Base-by-base conservation (phyloP, 2,888 invertebrate genomes). In the Auanema freiburgensis region DNA sequence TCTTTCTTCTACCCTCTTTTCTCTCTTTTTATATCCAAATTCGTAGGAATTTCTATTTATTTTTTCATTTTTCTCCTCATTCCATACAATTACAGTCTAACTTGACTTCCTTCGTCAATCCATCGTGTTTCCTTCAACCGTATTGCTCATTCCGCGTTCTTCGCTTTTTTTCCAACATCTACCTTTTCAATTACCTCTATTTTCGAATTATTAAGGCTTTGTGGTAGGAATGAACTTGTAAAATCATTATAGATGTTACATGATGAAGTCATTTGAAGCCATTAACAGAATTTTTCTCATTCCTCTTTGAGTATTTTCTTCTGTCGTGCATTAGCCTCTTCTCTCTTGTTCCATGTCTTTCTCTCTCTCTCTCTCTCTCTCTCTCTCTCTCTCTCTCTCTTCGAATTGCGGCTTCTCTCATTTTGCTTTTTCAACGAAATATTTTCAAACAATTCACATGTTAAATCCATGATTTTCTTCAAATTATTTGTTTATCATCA, bases 321-420 rank as follows among this genome's bases (percentile, higher is more conserved):
- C 33, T 33, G 33, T 33, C 33, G 33, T 33, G 33, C 33, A 50
- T 50, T 50, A 50, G 51, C 24, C 51, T 16, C 51, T 25, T 46
- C 21, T 21, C 46, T 46, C 16, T 14, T 43, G 49, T 10, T n/a
- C n/a, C n/a, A n/a, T n/a, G n/a, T n/a, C n/a, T n/a, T n/a, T 50
- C 16, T 50, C 51, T 50, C 51, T 16, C 51, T 12, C 51, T 50
- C 51, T 50, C 18, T 46, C 46, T 21, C 23, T 16, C 24, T 50
- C 51, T 25, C 10, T 25, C 3, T 33, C 33, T 33, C 33, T 33
- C 33, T 33, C 33, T 33, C 3, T 33, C 33, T 33, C 33, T 33
- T 33, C 8, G 4, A 3, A 33, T 8, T 33, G 4, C 33, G 33
- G n/a, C n/a, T n/a, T n/a, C n/a, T n/a, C n/a, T n/a, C n/a, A n/a